Evolutionary conservation across 1,140 invertebrate species (phyloP).

Genomic region (Sitodiplosis mosellana): DNA sequence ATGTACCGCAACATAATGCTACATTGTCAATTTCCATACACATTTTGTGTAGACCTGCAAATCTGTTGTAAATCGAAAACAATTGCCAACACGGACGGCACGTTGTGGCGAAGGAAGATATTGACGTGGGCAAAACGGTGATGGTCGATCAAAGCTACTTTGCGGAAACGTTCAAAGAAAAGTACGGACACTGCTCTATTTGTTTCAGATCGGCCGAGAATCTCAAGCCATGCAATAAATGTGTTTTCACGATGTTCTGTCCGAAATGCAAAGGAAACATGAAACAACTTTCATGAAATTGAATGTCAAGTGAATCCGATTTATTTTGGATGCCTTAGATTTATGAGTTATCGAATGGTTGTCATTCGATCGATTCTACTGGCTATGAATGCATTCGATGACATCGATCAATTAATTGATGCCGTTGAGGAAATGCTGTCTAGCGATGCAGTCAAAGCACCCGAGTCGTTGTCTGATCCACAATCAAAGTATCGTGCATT

Average conservation of each 20-base stretch:
- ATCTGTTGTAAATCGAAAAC: neutral
- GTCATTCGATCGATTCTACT: neutral
- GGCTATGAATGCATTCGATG: too few relatives aligned
- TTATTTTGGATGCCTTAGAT: neutral
- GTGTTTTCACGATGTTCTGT: neutral
- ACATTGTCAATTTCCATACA: too few relatives aligned
- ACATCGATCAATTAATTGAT: too few relatives aligned
- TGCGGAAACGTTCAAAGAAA: neutral
- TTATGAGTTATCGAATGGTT: neutral
- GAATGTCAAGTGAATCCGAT: neutral
- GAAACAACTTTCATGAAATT: neutral
- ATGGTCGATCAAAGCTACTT: neutral
- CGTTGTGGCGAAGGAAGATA: neutral
- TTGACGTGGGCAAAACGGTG: neutral
- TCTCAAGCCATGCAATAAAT: neutral
- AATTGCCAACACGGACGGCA: neutral
- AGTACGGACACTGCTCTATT: neutral
- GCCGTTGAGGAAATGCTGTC: too few relatives aligned
- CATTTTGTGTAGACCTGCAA: neutral
- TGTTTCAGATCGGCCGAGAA: neutral
- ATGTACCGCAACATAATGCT: too few relatives aligned
- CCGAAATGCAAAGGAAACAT: neutral
- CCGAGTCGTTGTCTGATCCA: too few relatives aligned
- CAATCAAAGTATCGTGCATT: too few relatives aligned
- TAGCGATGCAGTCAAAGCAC: too few relatives aligned